These are phyloP conservation scores for Leptinotarsa tumamoca DNA, from an alignment of 2,888 invertebrate genomes.

Conservation along the genomic window DNA sequence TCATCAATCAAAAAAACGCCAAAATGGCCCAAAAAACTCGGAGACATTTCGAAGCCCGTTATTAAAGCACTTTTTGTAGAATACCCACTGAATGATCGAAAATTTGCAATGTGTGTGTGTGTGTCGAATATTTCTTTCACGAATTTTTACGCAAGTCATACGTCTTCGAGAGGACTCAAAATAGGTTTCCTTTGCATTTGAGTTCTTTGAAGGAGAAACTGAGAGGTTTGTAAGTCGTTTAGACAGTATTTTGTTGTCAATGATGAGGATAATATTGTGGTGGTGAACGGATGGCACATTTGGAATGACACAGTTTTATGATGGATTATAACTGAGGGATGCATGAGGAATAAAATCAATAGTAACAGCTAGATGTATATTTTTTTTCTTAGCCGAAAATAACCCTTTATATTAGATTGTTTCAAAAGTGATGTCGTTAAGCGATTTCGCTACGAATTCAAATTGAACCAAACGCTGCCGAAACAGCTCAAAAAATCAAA, in stretches of 20 bases:
- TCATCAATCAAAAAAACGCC: constrained; percentile 22
- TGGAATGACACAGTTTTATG: constrained; percentile 10
- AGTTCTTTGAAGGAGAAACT: constrained; percentile 15
- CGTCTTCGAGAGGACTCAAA: constrained; percentile 44
- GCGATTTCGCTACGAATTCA: too few species aligned
- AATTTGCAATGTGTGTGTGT: constrained; percentile 22
- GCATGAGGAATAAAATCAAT: too few species aligned
- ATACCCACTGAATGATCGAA: constrained; percentile 19
- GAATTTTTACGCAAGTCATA: constrained; percentile 54
- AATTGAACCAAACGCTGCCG: too few species aligned
- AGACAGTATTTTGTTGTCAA: constrained; percentile 29
- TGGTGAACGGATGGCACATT: constrained; percentile 2
- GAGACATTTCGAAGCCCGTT: constrained; percentile 23
- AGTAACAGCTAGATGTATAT: too few species aligned
- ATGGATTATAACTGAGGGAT: constrained; percentile 1
- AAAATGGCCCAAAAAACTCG: constrained; percentile 15
- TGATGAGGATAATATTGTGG: constrained; percentile 18
- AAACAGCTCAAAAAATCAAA: too few species aligned
- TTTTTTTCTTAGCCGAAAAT: too few species aligned
- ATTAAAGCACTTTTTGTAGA: constrained; percentile 29
- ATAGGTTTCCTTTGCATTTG: constrained; percentile 28
- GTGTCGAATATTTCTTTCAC: constrained; percentile 42
- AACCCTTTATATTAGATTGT: too few species aligned
- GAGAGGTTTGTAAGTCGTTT: constrained; percentile 26
- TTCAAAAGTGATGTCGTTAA: too few species aligned